Conservation (phyloP, 2,113 vertebrate species). For the Acrocephalus arundinaceus region DNA sequence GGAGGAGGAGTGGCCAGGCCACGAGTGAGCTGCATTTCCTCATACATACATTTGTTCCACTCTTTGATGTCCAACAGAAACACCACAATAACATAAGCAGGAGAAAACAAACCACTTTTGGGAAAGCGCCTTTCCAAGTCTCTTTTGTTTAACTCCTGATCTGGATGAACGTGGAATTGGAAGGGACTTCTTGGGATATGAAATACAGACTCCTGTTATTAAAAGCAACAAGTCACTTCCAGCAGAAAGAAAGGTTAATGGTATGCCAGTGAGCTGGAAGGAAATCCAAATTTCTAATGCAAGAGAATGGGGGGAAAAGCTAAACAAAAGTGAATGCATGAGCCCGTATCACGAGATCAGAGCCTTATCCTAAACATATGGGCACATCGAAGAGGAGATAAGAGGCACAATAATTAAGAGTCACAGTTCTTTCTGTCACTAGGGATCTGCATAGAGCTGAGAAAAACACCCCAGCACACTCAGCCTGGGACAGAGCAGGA, state of each 20-base stretch:
- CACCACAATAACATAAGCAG: neutral
- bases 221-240: neutral
- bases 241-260: neutral
- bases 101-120: neutral
- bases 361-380: neutral
- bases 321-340: conserved; percentile 43
- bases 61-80: neutral
- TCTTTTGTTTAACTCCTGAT: neutral
- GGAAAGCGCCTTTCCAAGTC: neutral
- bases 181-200: neutral
- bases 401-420: neutral
- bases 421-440: neutral
- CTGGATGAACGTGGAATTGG: neutral
- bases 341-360: neutral
- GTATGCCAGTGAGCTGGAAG: neutral
- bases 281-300: conserved; percentile 31
- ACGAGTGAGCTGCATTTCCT: neutral
- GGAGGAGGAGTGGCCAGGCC: neutral
- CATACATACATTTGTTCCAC: neutral
- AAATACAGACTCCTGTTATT: neutral
- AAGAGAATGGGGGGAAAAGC: conserved; percentile 46
- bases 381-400: neutral
- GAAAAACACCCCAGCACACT: neutral
- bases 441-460: neutral
- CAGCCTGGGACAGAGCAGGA: neutral